Percentiles rank a stretch among this genome's conserved stretches.
Evolutionary conservation across 2,113 vertebrate genomes (phyloP).

Genomic region (Toxotes jaculatrix): DNA sequence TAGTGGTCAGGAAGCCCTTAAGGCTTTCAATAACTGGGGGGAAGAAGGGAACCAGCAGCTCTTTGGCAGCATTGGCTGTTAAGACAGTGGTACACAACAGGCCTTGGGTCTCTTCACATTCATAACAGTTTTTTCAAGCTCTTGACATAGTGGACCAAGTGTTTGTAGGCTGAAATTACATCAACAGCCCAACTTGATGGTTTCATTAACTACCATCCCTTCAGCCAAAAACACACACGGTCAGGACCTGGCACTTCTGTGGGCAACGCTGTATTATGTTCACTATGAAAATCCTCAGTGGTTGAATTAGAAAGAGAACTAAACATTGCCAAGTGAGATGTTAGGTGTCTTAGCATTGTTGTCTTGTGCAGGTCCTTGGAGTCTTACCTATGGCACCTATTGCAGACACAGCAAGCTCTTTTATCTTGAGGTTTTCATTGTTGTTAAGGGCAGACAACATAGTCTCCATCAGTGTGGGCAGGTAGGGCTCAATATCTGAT

Average conservation of each 20-base stretch:
- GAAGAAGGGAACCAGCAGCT: slow-evolving; percentile 89
- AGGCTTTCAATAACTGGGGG: slow-evolving; percentile 87
- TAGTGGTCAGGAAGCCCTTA: slow-evolving; percentile 86
- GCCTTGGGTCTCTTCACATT: not conserved
- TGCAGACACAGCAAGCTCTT: slow-evolving; percentile 89
- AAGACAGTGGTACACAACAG: not conserved
- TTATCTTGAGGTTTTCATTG: slow-evolving; percentile 84
- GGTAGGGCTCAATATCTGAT: slow-evolving; percentile 88
- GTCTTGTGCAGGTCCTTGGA: not conserved
- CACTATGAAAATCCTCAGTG: too few relatives aligned
- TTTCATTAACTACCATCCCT: not conserved
- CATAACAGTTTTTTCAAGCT: not conserved
- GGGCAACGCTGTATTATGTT: too few relatives aligned
- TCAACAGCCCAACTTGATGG: not conserved
- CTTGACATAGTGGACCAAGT: not conserved
- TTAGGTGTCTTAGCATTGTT: too few relatives aligned
- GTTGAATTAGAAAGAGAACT: not conserved
- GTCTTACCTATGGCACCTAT: slow-evolving; percentile 90
- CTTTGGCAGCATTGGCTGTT: slow-evolving; percentile 89
- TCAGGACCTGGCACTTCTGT: too few relatives aligned
- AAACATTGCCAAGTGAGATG: not conserved
- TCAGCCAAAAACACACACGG: not conserved
- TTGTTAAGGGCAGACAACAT: slow-evolving; percentile 87
- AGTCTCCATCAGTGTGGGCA: slow-evolving; percentile 91
- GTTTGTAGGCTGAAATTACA: not conserved